Conservation (phyloP, 2,113 vertebrate genomes). For the Malurus alboscapulatus region DNA sequence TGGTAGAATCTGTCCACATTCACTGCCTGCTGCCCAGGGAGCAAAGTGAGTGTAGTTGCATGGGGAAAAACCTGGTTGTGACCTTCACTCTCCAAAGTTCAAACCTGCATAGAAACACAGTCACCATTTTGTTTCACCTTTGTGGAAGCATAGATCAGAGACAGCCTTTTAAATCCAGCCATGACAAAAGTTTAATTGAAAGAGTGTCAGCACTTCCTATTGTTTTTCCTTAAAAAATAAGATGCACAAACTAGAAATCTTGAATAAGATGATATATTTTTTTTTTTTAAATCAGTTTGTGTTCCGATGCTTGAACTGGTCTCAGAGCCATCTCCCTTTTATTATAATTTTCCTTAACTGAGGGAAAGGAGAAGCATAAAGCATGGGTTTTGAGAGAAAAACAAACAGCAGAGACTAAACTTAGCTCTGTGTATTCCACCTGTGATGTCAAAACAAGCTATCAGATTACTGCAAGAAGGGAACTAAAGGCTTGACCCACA, state of each 20-base stretch:
- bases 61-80: not conserved
- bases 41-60: not conserved
- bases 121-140: not conserved
- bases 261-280: not conserved
- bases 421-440: not conserved
- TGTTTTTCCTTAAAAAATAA: not conserved
- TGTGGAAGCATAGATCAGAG: not conserved
- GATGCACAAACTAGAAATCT: not conserved
- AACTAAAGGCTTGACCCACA: constrained; percentile 11
- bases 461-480: constrained; percentile 3
- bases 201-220: not conserved
- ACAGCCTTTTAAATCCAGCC: not conserved
- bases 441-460: constrained; percentile 31
- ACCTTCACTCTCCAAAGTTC: not conserved
- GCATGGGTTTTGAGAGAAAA: not conserved
- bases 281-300: not conserved
- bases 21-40: not conserved
- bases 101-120: not conserved
- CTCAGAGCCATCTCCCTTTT: not conserved
- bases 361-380: not conserved
- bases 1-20: not conserved
- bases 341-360: not conserved
- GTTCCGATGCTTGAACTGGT: not conserved
- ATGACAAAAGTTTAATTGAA: not conserved
- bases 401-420: not conserved